These are phyloP conservation scores for Morinoia aosen DNA, from an alignment of 2,888 invertebrate species.

Conservation along the genomic window DNA sequence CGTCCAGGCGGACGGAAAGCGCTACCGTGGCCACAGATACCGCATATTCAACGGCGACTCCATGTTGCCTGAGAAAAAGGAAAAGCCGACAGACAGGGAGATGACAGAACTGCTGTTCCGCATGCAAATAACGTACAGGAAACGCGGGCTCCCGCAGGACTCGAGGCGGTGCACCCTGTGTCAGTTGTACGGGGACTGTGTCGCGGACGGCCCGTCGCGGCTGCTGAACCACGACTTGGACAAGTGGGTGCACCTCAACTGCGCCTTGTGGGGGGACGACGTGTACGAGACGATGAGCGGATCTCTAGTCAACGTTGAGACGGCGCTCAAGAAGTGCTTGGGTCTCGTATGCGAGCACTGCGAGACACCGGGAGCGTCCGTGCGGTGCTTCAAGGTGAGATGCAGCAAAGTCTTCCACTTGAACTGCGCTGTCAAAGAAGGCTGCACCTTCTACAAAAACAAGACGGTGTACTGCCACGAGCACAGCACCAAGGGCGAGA, in stretches of 20 bases:
- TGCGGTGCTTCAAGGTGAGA: conserved; percentile 93
- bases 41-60: conserved; percentile 80
- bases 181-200: conserved; percentile 88
- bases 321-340: conserved; percentile 86
- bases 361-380: conserved; percentile 89
- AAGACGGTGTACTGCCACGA: conserved; percentile 87
- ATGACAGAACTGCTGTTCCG: conserved; percentile 82
- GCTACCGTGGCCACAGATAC: conserved; percentile 79
- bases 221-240: conserved; percentile 96
- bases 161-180: conserved; percentile 90
- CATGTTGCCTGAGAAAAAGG: conserved; percentile 80
- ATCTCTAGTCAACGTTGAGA: conserved; percentile 93
- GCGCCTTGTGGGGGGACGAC: conserved; percentile 97
- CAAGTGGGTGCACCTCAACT: conserved; percentile 98
- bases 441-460: conserved; percentile 96
- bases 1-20: conserved; percentile 69
- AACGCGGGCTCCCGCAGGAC: conserved; percentile 82
- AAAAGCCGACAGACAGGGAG: conserved; percentile 84
- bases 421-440: conserved; percentile 92
- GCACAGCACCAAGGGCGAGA: conserved; percentile 88
- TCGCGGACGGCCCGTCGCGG: conserved; percentile 91
- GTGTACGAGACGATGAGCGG: conserved; percentile 98
- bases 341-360: conserved; percentile 83
- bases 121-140: conserved; percentile 84
- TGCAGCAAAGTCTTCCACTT: conserved; percentile 95